Conservation (phyloP, 1,140 invertebrate genomes). For the Babylonia areolata region DNA sequence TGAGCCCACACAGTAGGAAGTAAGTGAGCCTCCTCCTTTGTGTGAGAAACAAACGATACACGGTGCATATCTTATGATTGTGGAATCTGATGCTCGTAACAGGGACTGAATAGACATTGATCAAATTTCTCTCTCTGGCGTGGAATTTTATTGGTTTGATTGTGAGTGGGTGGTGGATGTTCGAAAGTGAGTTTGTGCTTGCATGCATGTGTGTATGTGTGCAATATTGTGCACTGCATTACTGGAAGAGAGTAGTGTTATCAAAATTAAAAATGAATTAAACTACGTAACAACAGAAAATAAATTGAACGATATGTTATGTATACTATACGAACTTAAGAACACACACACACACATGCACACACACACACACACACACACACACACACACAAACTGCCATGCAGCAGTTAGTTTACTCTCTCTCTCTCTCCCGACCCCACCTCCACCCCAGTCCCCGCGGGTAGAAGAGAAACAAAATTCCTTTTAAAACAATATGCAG, state of each 20-base stretch:
- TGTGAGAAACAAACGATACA: neutral
- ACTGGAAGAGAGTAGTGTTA: neutral
- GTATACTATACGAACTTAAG: neutral
- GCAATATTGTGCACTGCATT: too few relatives aligned
- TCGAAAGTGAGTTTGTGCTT: neutral
- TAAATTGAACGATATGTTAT: too few relatives aligned
- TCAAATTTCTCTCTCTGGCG: neutral
- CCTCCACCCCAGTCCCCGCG: too few relatives aligned
- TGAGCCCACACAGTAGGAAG: neutral
- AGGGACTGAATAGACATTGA: conserved; percentile 6
- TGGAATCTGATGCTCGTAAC: neutral
- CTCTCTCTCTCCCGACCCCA: too few relatives aligned
- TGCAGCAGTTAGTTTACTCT: too few relatives aligned
- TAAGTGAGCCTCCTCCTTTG: neutral
- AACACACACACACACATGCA: neutral
- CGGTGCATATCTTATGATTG: conserved; percentile 22
- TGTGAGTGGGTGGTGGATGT: neutral
- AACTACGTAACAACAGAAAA: too few relatives aligned
- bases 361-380: neutral
- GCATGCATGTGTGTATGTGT: neutral
- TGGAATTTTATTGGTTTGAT: neutral
- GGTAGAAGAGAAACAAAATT: too few relatives aligned
- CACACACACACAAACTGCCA: neutral
- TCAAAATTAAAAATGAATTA: too few relatives aligned
- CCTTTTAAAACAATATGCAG: too few relatives aligned